phyloP scores from a whole-genome alignment of 2,113 vertebrate genomes.

The Perca flavescens region DNA sequence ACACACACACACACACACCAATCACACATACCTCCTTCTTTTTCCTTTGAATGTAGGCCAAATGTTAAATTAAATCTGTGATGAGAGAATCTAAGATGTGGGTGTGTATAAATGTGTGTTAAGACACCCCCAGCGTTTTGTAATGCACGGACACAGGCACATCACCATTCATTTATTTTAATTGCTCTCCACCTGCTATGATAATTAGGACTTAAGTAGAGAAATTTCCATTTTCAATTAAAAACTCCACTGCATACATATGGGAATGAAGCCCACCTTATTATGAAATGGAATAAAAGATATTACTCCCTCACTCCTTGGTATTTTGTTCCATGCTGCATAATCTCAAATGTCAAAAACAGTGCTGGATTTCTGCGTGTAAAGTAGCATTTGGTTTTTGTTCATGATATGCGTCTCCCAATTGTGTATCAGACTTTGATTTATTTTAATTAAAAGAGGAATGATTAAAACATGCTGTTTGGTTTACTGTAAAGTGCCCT shows the following conservation, averaged over 20 bases:
- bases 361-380: not conserved
- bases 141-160: slow-evolving; percentile 55
- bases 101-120: slow-evolving; percentile 46
- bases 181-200: slow-evolving; percentile 81
- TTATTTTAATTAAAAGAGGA: not conserved
- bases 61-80: slow-evolving; percentile 60
- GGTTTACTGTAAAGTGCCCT: not conserved
- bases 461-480: not conserved
- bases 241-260: slow-evolving; percentile 59
- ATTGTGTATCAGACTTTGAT: not conserved
- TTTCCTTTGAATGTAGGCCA: slow-evolving; percentile 57
- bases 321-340: slow-evolving; percentile 1
- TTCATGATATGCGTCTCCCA: not conserved
- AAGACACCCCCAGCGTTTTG: slow-evolving; percentile 61
- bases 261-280: slow-evolving; percentile 55
- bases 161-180: slow-evolving; percentile 81
- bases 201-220: slow-evolving; percentile 79
- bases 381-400: not conserved
- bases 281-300: slow-evolving; percentile 55
- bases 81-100: slow-evolving; percentile 47
- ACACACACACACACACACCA: slow-evolving; percentile 21
- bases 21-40: slow-evolving; percentile 16
- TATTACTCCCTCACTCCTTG: slow-evolving; percentile 26
- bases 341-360: slow-evolving; percentile 23
- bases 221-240: slow-evolving; percentile 84